phyloP scores from a whole-genome alignment of 2,888 invertebrate genomes.

The Caenorhabditis angaria region DNA sequence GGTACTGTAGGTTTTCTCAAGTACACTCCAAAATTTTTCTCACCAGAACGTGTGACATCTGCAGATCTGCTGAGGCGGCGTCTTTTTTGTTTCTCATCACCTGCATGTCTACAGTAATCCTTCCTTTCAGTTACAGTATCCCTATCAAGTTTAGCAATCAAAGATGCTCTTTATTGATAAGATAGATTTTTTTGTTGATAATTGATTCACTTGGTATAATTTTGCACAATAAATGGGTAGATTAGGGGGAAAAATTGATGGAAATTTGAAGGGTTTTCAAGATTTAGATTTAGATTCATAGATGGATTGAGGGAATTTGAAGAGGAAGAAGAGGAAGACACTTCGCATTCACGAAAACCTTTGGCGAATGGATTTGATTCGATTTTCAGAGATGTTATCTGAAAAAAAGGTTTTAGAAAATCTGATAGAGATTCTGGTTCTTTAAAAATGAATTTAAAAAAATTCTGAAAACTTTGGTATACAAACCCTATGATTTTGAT shows the following conservation, averaged over 20 bases:
- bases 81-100: too few species aligned
- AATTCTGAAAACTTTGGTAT: not conserved
- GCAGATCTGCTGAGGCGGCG: too few species aligned
- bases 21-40: too few species aligned
- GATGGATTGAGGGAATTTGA: conserved; percentile 34
- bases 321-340: conserved; percentile 8
- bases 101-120: too few species aligned
- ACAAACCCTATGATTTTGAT: conserved; percentile 92
- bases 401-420: conserved; percentile 71
- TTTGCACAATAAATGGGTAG: not conserved
- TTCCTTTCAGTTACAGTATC: too few species aligned
- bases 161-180: too few species aligned
- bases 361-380: conserved; percentile 99
- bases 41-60: too few species aligned
- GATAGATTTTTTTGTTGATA: too few species aligned
- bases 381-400: conserved; percentile 97
- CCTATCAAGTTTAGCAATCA: too few species aligned
- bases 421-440: not conserved
- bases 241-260: not conserved
- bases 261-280: not conserved
- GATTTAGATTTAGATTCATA: not conserved
- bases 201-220: not conserved
- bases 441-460: conserved; percentile 10
- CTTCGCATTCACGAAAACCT: conserved; percentile 89
- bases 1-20: too few species aligned